Conservation (phyloP, 2,797 vertebrate genomes). For the Capromys pilorides region DNA sequence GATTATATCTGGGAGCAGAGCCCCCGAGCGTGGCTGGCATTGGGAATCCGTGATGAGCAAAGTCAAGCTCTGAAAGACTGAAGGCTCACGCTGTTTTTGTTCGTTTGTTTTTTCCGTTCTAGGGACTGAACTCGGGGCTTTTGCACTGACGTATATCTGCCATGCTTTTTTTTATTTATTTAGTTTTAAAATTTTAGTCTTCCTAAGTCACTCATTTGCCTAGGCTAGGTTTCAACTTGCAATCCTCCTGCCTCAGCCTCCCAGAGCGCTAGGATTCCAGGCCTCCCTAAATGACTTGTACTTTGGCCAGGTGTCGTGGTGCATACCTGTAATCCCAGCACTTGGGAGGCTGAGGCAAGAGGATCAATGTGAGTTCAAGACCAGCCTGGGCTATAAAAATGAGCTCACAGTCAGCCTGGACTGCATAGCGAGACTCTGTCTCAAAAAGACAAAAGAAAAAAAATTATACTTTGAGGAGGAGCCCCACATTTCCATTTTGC, state of each 20-base stretch:
- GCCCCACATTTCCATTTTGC: no score
- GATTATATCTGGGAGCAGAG: neutral
- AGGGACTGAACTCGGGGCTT: neutral
- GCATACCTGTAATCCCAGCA: no score
- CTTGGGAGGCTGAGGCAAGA: no score
- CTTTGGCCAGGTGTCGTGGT: neutral
- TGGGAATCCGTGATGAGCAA: fast-evolving
- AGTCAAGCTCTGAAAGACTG: neutral
- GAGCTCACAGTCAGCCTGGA: no score
- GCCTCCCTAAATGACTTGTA: neutral
- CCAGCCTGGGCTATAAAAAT: no score
- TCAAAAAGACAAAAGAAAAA: no score
- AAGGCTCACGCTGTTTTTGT: fast-evolving
- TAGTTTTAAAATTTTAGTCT: neutral
- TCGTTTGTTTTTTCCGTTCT: no score
- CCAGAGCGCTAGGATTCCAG: neutral
- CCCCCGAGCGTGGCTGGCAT: neutral
- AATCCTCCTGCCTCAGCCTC: neutral
- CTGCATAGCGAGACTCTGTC: no score
- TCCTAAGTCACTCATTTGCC: neutral
- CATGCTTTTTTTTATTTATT: neutral
- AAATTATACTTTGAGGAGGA: neutral
- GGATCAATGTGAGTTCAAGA: no score
- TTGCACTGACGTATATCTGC: no score
- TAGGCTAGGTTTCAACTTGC: neutral